phyloP scores from a whole-genome alignment of 2,113 vertebrate species.

The Anoplopoma fimbria region DNA sequence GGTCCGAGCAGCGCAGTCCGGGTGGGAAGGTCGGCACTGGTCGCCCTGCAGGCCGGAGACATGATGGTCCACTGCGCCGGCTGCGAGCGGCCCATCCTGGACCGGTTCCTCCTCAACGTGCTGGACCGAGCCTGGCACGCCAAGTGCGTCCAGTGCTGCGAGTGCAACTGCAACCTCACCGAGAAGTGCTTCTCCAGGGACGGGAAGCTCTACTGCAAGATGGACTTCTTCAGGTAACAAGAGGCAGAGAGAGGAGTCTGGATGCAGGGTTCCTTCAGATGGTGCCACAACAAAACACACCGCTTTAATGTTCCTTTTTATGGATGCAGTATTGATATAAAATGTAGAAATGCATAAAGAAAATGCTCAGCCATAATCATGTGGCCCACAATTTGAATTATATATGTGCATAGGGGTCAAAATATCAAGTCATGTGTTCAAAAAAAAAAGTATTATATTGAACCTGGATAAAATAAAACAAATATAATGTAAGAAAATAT shows the following conservation, averaged over 20 bases:
- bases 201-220: constrained; percentile 98
- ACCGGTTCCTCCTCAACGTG: constrained; percentile 95
- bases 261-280: not conserved
- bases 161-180: constrained; percentile 94
- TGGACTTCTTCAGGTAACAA: constrained; percentile 96
- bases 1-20: constrained; percentile 81
- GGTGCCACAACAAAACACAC: too few species aligned
- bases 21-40: constrained; percentile 80
- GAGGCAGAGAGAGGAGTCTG: not conserved
- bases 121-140: constrained; percentile 97
- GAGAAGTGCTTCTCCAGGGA: constrained; percentile 98
- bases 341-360: not conserved
- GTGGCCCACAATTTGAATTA: not conserved
- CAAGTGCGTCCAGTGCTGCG: constrained; percentile 97
- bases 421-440: not conserved
- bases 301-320: too few species aligned
- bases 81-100: constrained; percentile 96
- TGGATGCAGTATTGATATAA: not conserved
- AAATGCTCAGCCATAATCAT: not conserved
- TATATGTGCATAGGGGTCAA: not conserved
- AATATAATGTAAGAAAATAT: not conserved
- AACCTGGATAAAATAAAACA: not conserved
- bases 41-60: constrained; percentile 81
- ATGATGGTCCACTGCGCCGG: constrained; percentile 99
- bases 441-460: not conserved